phyloP scores from a whole-genome alignment of 53 echinoderm and acorn worm species.

The Luidia sarsii region DNA sequence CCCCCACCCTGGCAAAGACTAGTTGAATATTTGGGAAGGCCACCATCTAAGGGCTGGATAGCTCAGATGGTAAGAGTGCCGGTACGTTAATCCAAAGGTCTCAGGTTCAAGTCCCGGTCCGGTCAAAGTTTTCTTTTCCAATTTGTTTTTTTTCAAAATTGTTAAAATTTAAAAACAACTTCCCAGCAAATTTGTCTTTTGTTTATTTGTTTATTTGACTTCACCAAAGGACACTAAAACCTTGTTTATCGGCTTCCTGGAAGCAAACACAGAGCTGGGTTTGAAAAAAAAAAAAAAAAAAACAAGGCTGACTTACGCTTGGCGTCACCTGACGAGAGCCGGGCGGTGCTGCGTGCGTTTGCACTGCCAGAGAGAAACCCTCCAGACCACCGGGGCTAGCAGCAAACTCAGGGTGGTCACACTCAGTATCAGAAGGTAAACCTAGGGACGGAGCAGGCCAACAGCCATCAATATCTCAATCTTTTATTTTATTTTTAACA shows the following conservation, averaged over 20 bases:
- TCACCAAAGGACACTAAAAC: background rate
- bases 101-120: too few relatives aligned
- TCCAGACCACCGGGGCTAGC: constrained; percentile 91
- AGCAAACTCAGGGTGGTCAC: constrained; percentile 94
- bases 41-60: too few relatives aligned
- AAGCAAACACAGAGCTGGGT: background rate
- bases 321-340: constrained; percentile 52
- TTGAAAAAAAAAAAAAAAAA: background rate
- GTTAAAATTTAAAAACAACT: background rate
- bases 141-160: too few relatives aligned
- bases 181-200: background rate
- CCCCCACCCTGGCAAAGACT: too few relatives aligned
- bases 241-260: too few relatives aligned
- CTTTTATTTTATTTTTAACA: too few relatives aligned
- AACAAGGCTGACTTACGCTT: constrained; percentile 25
- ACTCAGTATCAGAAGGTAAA: constrained; percentile 92
- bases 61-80: too few relatives aligned
- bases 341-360: constrained; percentile 70
- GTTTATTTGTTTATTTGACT: background rate
- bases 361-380: constrained; percentile 79
- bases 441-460: constrained; percentile 37
- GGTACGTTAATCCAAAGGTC: too few relatives aligned
- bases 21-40: too few relatives aligned
- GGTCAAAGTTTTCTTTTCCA: too few relatives aligned
- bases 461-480: too few relatives aligned